These are phyloP conservation scores for Diprion similis DNA, from an alignment of 1,140 invertebrate species.

Conservation along the genomic window DNA sequence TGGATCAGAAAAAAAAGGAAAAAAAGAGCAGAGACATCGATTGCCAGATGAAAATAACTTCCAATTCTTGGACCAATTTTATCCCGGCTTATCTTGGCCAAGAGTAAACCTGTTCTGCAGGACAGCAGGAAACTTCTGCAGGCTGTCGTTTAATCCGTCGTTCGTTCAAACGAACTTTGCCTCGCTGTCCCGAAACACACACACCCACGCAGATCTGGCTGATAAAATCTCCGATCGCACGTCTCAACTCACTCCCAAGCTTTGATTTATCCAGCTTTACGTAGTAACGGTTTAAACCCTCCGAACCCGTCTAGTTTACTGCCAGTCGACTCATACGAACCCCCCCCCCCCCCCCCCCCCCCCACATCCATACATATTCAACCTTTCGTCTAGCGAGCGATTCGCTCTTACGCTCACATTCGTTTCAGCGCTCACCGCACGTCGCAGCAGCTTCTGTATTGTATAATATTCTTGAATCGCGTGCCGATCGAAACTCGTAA, in stretches of 20 bases:
- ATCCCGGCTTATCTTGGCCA: not conserved
- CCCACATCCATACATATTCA: too few species aligned
- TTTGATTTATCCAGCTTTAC: constrained; percentile 5
- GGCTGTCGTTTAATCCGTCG: not conserved
- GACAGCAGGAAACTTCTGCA: not conserved
- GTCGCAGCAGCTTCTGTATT: too few species aligned
- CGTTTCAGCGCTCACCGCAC: too few species aligned
- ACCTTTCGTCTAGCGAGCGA: too few species aligned
- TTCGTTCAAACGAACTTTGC: not conserved
- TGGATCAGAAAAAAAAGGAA: too few species aligned
- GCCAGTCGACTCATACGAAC: not conserved
- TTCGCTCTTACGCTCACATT: too few species aligned
- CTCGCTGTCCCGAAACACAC: not conserved
- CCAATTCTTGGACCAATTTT: not conserved
- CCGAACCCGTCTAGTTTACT: not conserved
- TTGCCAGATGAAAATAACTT: constrained; percentile 2
- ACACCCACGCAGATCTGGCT: not conserved
- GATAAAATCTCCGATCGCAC: not conserved
- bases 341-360: too few species aligned
- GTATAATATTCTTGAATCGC: not conserved
- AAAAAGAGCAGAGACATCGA: too few species aligned
- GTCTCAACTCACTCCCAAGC: not conserved
- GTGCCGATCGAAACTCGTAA: not conserved
- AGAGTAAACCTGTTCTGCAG: not conserved
- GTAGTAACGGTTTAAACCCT: not conserved